Conservation (phyloP, 2,113 vertebrate genomes). For the Tringa solitaria region DNA sequence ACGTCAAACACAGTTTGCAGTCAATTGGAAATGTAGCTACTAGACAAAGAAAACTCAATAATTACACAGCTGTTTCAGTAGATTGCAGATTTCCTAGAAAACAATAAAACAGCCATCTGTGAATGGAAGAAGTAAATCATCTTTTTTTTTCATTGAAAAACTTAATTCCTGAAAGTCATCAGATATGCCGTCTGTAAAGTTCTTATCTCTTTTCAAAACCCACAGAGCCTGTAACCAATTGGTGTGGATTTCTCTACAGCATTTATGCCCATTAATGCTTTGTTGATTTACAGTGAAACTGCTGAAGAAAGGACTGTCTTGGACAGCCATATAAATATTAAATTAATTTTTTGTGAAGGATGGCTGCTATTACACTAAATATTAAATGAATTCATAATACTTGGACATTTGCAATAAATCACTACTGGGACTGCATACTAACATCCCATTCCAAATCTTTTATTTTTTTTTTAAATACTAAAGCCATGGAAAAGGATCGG, state of each 20-base stretch:
- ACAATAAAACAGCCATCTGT: background rate
- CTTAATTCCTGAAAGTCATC: background rate
- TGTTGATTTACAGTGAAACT: background rate
- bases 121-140: background rate
- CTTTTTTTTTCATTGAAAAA: background rate
- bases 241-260: background rate
- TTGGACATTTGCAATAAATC: conserved; percentile 33
- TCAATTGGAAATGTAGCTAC: background rate
- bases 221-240: background rate
- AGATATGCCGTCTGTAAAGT: background rate
- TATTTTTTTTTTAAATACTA: background rate
- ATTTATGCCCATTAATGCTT: background rate
- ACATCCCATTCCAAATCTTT: background rate
- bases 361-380: conserved; percentile 29
- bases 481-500: background rate
- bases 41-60: background rate
- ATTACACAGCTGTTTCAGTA: background rate
- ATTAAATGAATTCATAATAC: conserved; percentile 51
- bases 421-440: background rate
- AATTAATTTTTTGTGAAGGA: conserved; percentile 32
- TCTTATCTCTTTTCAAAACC: background rate
- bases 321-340: conserved; percentile 7
- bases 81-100: background rate
- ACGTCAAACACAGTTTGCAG: background rate
- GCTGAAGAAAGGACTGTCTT: conserved; percentile 6